phyloP scores from a whole-genome alignment of 2,113 vertebrate genomes.

The Himantopus leucocephalus region DNA sequence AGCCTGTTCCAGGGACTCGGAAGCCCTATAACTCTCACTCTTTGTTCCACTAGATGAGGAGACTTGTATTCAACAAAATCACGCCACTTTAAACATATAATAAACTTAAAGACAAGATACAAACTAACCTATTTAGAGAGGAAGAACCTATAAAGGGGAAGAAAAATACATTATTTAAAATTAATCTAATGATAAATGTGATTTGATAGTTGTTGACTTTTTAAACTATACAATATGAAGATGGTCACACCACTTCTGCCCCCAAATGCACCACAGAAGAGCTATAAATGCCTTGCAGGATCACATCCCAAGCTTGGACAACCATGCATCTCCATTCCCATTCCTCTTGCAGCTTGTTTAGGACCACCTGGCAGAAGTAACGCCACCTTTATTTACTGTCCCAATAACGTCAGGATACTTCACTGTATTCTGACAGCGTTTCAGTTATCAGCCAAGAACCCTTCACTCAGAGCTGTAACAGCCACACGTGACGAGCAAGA shows the following conservation, averaged over 20 bases:
- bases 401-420: not conserved
- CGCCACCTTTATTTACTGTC: not conserved
- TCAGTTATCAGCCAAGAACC: not conserved
- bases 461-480: not conserved
- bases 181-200: not conserved
- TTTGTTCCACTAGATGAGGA: not conserved
- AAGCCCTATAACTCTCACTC: not conserved
- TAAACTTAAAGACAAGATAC: not conserved
- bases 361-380: not conserved
- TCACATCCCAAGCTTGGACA: not conserved
- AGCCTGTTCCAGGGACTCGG: not conserved
- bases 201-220: not conserved
- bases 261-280: not conserved
- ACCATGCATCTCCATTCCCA: not conserved
- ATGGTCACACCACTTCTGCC: not conserved
- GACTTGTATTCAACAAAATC: not conserved
- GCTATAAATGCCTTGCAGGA: not conserved
- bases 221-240: not conserved
- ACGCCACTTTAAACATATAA: not conserved
- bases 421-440: not conserved
- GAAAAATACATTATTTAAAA: not conserved
- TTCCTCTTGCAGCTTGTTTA: not conserved
- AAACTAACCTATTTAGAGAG: not conserved
- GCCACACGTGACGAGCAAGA: fast-evolving
- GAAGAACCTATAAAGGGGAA: not conserved